Evolutionary conservation across 2,797 vertebrate genomes (phyloP), one percentile per base, ranked within the genome.

Genomic region (Microtus californicus): DNA sequence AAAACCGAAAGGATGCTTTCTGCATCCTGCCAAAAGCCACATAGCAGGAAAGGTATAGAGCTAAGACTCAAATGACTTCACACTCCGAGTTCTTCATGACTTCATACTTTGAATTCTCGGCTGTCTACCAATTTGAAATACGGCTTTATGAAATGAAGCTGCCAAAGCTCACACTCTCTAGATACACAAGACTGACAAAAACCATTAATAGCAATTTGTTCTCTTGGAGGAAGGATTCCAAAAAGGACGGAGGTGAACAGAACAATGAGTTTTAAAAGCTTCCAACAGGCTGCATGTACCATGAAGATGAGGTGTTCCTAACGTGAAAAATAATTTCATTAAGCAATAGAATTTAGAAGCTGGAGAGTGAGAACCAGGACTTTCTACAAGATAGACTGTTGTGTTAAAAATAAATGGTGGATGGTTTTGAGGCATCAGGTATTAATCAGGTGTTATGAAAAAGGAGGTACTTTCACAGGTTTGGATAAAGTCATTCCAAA

Each of bases 301-400:
- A 1, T 79, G 92, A 89, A 95, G 96, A 95, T 61, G 13, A 95
- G 43, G 12, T 23, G 4, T 81, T 85, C 90, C 74, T 11, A 89
- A 89, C 76, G 29, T 83, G 45, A 95, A 96, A 94, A 97, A 91
- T 76, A 40, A 78, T 61, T 92, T 59, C 21, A 48, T 81, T 90
- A 85, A 85, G 76, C 51, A 90, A 95, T 43, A n/a, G 29, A 13
- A 95, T 93, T 73, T 79, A 45, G 81, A 93, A 96, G 93, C 27
- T 74, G 2, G 71, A 54, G 45, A 74, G 34, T 96, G 87, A 91
- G 80, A 67, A 79, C 48, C 89, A 94, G 61, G 67, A 82, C 37
- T 85, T 96, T 94, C 86, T 54, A 90, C 54, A 90, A 93, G 54
- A 88, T 91, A 93, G 45, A 76, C 40, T 74, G 15, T 78, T 56